Evolutionary conservation across 2,113 vertebrate species (phyloP).

Genomic region (Cercopithecus mona): DNA sequence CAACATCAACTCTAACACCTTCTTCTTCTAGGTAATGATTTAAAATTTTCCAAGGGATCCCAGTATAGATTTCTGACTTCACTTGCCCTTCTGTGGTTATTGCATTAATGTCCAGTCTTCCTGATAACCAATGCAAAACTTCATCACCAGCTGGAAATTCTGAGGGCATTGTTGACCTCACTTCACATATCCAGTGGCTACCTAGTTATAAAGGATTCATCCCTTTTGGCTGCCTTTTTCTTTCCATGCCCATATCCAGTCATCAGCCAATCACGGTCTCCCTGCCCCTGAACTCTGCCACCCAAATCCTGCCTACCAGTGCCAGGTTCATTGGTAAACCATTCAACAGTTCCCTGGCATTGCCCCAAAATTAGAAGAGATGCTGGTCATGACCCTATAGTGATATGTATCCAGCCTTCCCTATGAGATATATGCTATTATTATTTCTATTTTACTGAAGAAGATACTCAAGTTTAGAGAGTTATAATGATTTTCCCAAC

Average conservation of each 20-base stretch:
- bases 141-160: neutral
- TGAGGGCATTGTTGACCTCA: neutral
- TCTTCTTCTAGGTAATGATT: neutral
- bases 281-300: neutral
- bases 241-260: neutral
- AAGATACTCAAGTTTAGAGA: neutral
- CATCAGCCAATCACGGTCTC: neutral
- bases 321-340: neutral
- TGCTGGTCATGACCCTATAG: too few relatives aligned
- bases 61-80: neutral
- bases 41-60: neutral
- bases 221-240: neutral
- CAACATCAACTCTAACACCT: neutral
- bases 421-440: neutral
- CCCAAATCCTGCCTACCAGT: neutral
- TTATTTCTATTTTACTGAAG: neutral
- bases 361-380: neutral
- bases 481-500: neutral
- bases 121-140: too few relatives aligned
- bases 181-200: neutral
- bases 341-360: neutral
- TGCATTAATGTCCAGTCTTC: neutral
- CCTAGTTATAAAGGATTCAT: neutral
- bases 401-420: neutral
- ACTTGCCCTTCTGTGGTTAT: neutral